phyloP scores from a whole-genome alignment of 2,113 vertebrate genomes.

The Eonycteris spelaea region DNA sequence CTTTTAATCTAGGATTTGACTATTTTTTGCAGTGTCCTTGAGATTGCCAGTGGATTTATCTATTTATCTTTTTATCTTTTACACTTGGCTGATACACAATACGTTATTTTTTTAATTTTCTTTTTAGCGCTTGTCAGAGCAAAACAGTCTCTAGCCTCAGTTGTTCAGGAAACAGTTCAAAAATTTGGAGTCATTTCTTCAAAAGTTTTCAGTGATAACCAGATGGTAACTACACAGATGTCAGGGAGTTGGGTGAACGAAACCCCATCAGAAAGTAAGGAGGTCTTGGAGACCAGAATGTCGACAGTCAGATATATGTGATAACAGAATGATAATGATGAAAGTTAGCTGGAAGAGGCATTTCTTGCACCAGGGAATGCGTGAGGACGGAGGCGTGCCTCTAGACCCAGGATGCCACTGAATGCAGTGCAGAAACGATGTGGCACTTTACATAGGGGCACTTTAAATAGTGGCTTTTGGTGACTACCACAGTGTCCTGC shows the following conservation, averaged over 20 bases:
- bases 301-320: not conserved
- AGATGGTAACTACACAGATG: not conserved
- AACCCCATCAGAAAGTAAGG: not conserved
- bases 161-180: not conserved
- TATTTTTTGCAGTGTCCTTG: not conserved
- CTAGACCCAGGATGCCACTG: not conserved
- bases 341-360: not conserved
- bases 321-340: not conserved
- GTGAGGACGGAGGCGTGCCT: fast-evolving
- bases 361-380: not conserved
- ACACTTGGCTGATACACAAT: not conserved
- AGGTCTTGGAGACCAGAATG: too few species aligned
- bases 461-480: not conserved
- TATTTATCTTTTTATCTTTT: not conserved
- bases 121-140: not conserved
- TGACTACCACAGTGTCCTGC: not conserved
- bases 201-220: not conserved
- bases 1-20: not conserved
- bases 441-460: not conserved
- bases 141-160: not conserved
- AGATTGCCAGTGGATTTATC: not conserved
- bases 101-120: not conserved
- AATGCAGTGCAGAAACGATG: not conserved
- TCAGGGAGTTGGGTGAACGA: not conserved
- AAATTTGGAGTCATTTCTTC: not conserved